These are phyloP conservation scores for Muntiacus reevesi DNA, from an alignment of 2,113 vertebrate species.

Conservation along the genomic window DNA sequence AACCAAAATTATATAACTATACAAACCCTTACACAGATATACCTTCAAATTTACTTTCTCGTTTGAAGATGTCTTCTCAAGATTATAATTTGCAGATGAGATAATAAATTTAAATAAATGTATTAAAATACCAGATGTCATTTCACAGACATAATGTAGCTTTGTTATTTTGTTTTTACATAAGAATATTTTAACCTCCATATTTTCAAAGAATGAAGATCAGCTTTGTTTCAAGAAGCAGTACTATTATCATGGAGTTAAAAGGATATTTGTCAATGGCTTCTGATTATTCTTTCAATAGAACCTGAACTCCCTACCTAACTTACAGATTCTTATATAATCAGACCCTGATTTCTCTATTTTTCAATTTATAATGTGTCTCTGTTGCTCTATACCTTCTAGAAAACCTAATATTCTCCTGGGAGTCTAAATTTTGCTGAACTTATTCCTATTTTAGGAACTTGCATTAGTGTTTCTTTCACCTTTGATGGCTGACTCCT, in stretches of 20 bases:
- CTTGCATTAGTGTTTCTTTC: neutral
- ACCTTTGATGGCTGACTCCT: neutral
- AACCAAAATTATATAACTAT: neutral
- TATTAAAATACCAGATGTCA: neutral
- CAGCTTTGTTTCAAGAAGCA: neutral
- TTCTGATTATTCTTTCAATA: neutral
- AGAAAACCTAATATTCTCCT: neutral
- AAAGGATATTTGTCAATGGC: neutral
- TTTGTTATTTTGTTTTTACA: neutral
- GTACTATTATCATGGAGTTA: neutral
- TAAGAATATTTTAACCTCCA: neutral
- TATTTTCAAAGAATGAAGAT: neutral
- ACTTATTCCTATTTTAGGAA: neutral
- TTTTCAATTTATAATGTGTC: neutral
- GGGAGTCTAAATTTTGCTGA: neutral
- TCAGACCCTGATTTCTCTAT: neutral
- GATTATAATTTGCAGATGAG: neutral
- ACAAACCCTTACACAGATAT: neutral
- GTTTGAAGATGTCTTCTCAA: neutral
- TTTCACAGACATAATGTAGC: neutral
- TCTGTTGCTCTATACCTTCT: neutral
- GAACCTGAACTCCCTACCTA: neutral
- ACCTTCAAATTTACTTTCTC: neutral
- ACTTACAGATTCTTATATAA: neutral
- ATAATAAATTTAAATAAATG: neutral